Evolutionary conservation across 2,113 vertebrate genomes (phyloP).

Genomic region (Panthera leo): DNA sequence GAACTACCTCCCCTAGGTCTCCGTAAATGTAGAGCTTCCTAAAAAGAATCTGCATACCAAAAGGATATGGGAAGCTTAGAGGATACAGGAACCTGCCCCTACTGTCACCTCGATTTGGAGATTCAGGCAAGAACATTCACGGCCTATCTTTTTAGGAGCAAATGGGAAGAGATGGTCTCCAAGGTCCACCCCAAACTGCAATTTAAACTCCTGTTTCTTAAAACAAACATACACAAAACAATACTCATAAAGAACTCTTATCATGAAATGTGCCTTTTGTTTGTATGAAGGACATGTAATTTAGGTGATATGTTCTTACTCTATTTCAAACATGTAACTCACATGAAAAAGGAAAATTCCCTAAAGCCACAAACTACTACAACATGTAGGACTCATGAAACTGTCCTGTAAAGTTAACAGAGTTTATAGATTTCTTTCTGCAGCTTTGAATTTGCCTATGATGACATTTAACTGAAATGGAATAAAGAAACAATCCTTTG

Average conservation of each 20-base stretch:
- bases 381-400: neutral
- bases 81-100: neutral
- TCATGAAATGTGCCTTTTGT: neutral
- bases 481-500: neutral
- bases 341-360: neutral
- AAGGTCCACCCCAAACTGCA: neutral
- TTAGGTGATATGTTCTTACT: neutral
- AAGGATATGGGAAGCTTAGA: neutral
- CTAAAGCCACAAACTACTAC: neutral
- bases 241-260: neutral
- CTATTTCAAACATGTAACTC: slow-evolving; percentile 16
- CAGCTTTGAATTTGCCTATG: neutral
- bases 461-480: neutral
- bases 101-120: neutral
- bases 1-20: neutral
- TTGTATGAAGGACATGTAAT: neutral
- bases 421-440: neutral
- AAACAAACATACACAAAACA: neutral
- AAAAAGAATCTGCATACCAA: neutral
- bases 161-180: neutral
- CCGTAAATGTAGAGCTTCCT: neutral
- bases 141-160: neutral
- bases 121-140: neutral
- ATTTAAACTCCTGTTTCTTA: slow-evolving; percentile 6
- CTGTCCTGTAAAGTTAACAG: neutral